Base-by-base conservation (phyloP, 2,888 invertebrate genomes). In the Leuctra nigra region DNA sequence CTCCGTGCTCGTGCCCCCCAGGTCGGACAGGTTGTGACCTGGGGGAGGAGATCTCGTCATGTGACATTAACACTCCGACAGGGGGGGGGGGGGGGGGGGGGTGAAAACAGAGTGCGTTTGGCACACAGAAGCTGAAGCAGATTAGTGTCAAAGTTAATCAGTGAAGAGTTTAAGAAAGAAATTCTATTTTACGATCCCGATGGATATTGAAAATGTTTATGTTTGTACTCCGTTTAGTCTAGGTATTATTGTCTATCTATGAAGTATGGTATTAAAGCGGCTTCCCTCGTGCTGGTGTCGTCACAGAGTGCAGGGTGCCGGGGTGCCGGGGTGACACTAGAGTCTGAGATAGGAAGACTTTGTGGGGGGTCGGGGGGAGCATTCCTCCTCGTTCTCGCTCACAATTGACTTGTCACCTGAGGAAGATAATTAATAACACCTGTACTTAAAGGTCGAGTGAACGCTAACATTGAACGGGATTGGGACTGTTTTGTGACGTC, bases 21-120 rank as follows among this genome's bases (percentile, higher is more conserved):
- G 86, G 77, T 90, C 89, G 73, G 91, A 89, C 81, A 90, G 79
- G 81, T 91, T 90, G 83, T 91, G 91, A 81, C 91, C 91, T 90
- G 83, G 71, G 70, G 71, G 75, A 73, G 67, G 16, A n/a, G n/a
- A 22, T 11, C 33, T 35, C 53, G 18, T 18, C 11, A 41, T 41
- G 41, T 41, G 41, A 41, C 14, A 29, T 20, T 20, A 35, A 35
- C 33, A 4, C 16, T 14, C 9, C 11, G 29, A 6, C 29, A 29
- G 29, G 29, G 6, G 29, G 29, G 11, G 11, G 11, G n/a, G n/a
- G n/a, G n/a, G n/a, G n/a, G n/a, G n/a, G n/a, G n/a, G n/a, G n/a
- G n/a, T n/a, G n/a, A n/a, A n/a, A n/a, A n/a, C n/a, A n/a, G n/a
- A n/a, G 39, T 20, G 36, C 4, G n/a, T 16, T 16, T 39, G 39